phyloP scores from a whole-genome alignment of 2,888 invertebrate species.

The Diloba caeruleocephala region DNA sequence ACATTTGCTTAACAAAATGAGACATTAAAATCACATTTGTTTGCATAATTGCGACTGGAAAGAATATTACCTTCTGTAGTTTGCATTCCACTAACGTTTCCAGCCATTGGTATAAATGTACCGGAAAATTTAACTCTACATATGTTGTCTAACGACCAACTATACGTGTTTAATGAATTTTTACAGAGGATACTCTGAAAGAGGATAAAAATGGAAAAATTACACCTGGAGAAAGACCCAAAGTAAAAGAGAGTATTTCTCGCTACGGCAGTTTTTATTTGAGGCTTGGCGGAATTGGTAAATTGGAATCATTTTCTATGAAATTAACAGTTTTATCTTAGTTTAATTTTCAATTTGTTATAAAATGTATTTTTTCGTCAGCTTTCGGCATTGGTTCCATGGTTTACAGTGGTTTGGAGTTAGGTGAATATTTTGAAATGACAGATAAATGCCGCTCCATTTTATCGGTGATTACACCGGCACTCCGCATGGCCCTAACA shows the following conservation, averaged over 20 bases:
- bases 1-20: slow-evolving; percentile 87
- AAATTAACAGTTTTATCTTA: slow-evolving; percentile 32
- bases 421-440: slow-evolving; percentile 93
- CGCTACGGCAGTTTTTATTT: slow-evolving; percentile 96
- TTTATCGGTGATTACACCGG: slow-evolving; percentile 93
- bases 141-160: slow-evolving; percentile 64
- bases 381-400: slow-evolving; percentile 91
- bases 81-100: slow-evolving; percentile 81
- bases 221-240: slow-evolving; percentile 73
- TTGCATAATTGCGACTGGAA: slow-evolving; percentile 85
- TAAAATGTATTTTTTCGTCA: slow-evolving; percentile 54
- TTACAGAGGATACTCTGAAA: slow-evolving; percentile 74
- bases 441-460: slow-evolving; percentile 91
- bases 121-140: slow-evolving; percentile 65
- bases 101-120: slow-evolving; percentile 75
- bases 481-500: slow-evolving; percentile 94
- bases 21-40: slow-evolving; percentile 88
- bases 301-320: slow-evolving; percentile 49
- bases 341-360: slow-evolving; percentile 17
- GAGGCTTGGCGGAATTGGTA: slow-evolving; percentile 94
- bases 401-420: slow-evolving; percentile 92
- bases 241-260: slow-evolving; percentile 78
- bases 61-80: slow-evolving; percentile 83
- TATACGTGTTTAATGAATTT: slow-evolving; percentile 54
- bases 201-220: slow-evolving; percentile 76